phyloP scores from a whole-genome alignment of 1,140 invertebrate species.

The Samia ricini region DNA sequence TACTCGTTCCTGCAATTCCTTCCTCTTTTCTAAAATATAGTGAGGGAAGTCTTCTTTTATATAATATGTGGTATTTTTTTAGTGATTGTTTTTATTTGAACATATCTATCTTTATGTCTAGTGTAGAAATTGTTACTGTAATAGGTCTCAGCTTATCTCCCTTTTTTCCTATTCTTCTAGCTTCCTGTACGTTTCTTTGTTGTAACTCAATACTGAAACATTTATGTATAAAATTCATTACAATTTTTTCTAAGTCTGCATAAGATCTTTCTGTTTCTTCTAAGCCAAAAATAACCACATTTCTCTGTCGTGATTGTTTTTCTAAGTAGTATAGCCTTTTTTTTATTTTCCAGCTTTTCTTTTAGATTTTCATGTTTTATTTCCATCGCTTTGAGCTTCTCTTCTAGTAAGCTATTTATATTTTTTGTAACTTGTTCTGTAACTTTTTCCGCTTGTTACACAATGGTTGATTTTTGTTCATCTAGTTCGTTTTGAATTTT shows the following conservation, averaged over 20 bases:
- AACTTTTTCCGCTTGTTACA: background rate
- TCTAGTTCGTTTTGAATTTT: slow-evolving; percentile 11
- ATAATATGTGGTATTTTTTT: slow-evolving; percentile 13
- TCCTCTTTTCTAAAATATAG: slow-evolving; percentile 9
- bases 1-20: slow-evolving; percentile 9
- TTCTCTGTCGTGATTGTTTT: slow-evolving; percentile 6
- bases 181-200: background rate
- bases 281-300: slow-evolving; percentile 7
- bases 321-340: slow-evolving; percentile 8
- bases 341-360: slow-evolving; percentile 8
- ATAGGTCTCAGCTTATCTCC: slow-evolving; percentile 2
- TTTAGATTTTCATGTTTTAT: slow-evolving; percentile 6
- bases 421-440: slow-evolving; percentile 11
- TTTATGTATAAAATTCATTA: slow-evolving; percentile 5
- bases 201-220: background rate
- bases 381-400: slow-evolving; percentile 3
- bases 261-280: slow-evolving; percentile 11
- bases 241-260: background rate
- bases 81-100: background rate
- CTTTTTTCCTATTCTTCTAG: slow-evolving; percentile 11
- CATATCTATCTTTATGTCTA: slow-evolving; percentile 6
- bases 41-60: slow-evolving; percentile 17
- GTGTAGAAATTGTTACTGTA: background rate
- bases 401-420: slow-evolving; percentile 5
- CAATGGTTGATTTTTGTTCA: slow-evolving; percentile 1